Conservation (phyloP, 2,797 vertebrate species). For the Lerista edwardsae region DNA sequence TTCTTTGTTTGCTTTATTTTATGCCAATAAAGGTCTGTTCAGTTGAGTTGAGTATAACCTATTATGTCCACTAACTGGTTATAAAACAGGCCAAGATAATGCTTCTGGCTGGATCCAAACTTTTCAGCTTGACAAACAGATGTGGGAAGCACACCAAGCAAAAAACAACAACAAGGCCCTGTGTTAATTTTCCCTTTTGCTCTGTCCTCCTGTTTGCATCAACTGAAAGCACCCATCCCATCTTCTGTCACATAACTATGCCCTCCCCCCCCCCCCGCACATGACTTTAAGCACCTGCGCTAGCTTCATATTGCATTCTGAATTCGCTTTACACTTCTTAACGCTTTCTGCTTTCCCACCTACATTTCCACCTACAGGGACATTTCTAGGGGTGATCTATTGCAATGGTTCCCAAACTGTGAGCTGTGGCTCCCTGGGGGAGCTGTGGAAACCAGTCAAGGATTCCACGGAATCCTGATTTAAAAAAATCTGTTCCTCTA, state of each 20-base stretch:
- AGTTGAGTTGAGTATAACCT: no score
- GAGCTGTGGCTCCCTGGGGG: no score
- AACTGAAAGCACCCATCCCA: background rate
- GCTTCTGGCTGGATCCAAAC: background rate
- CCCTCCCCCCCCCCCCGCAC: background rate
- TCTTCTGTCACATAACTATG: background rate
- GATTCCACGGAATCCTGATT: no score
- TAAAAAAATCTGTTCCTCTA: no score
- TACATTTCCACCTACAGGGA: no score
- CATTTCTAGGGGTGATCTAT: no score
- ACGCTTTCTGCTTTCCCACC: no score
- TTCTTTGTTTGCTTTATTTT: no score
- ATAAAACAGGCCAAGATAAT: background rate
- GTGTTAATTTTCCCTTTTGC: background rate
- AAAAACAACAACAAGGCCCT: no score
- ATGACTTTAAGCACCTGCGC: background rate
- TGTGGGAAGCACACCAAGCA: background rate
- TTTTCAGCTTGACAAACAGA: background rate
- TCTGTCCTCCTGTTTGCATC: background rate
- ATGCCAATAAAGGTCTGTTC: no score
- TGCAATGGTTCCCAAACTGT: no score
- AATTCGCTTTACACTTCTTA: background rate
- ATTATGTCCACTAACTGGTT: background rate
- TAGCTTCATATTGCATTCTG: background rate
- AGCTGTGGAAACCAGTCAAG: no score